phyloP scores from a whole-genome alignment of 53 echinoderm and acorn worm species.

The Crossaster papposus region DNA sequence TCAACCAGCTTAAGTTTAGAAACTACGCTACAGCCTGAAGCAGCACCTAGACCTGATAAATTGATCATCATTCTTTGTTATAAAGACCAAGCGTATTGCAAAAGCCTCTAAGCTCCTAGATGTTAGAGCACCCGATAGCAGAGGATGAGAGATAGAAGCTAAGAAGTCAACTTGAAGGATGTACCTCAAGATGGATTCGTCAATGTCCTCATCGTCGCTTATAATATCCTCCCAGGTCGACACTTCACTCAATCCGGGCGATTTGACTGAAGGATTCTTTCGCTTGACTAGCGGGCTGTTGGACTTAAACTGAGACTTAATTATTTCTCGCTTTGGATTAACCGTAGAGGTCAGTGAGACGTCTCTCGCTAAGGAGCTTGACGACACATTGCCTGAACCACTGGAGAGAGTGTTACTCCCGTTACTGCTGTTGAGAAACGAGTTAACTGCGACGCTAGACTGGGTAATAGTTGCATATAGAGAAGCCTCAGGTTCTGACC shows the following conservation, averaged over 20 bases:
- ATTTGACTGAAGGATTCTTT: neutral
- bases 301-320: constrained; percentile 43
- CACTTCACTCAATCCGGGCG: constrained; percentile 3
- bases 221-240: neutral
- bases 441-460: constrained; percentile 26
- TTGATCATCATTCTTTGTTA: neutral
- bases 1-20: neutral
- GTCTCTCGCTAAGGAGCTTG: neutral
- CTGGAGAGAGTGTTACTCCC: constrained; percentile 21
- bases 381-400: constrained; percentile 6
- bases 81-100: neutral
- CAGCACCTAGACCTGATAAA: neutral
- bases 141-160: neutral
- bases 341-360: neutral
- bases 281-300: constrained; percentile 14
- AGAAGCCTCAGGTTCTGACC: constrained; percentile 29
- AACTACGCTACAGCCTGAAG: neutral
- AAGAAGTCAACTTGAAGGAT: neutral
- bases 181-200: constrained; percentile 43
- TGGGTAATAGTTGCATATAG: neutral
- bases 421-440: constrained; percentile 19
- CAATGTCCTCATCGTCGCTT: constrained; percentile 39
- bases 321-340: constrained; percentile 4
- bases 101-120: neutral
- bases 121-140: constrained; percentile 18